Base-by-base conservation (phyloP, 1,140 invertebrate species). In the Chymomyza costata region DNA sequence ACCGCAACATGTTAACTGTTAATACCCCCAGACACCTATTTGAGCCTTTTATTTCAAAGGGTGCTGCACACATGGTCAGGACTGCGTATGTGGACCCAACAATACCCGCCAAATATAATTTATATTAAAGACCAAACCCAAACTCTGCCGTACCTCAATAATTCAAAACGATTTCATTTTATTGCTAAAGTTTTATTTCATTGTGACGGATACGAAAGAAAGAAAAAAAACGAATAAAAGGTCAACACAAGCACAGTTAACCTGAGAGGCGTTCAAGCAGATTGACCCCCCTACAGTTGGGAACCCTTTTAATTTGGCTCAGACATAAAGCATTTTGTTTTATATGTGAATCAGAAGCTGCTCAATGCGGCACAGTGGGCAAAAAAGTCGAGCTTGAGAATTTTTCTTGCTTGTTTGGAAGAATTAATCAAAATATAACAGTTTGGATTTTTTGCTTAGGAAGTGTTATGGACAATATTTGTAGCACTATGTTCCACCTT, bases 1-100 rank as follows among this genome's bases (percentile, higher is more conserved):
- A 57, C 71, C 71, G 71, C 71, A 76, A 78, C 71, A 76, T 76
- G 71, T 80, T 78, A 78, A 78, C 71, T 65, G 71, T 78, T 78
- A 78, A 80, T 71, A 66, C 71, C 73, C 59, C 71, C 63, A 78
- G 71, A 78, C 71, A 78, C 71, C 71, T 71, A 71, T 71, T 78
- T 48, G 71, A 47, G 64, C 50, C 64, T 47, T 43, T 68, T 57
- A 53, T 34, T 30, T 35, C 25, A 6, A 25, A 41, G 35, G 28
- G 19, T n/a, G 30, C 21, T 28, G 45, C 52, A 44, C 49, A 49
- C 45, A 34, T 46, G 14, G 30, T 21, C 21, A 31, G 30, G 39
- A 32, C 32, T n/a, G 35, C 19, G 51, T 32, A 16, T 40, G 35
- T 30, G 58, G 38, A n/a, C n/a, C 49, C 60, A 60, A 74, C 67